These are phyloP conservation scores for Rachycentron canadum DNA, from an alignment of 2,797 vertebrate species.

Conservation along the genomic window DNA sequence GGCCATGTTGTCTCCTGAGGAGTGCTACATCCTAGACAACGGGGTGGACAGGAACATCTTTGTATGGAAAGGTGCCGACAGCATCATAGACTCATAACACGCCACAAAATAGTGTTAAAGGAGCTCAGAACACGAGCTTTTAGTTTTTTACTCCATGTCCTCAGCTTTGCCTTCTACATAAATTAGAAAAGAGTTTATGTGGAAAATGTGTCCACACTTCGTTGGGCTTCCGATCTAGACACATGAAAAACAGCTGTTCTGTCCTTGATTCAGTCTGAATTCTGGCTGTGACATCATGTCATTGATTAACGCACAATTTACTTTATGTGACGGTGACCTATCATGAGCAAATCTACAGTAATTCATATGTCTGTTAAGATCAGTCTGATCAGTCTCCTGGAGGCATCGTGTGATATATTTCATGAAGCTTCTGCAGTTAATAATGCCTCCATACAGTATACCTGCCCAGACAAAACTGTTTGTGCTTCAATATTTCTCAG, in stretches of 20 bases:
- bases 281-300: not conserved
- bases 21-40: constrained; percentile 89
- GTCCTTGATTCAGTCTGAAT: not conserved
- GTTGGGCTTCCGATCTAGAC: not conserved
- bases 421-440: not conserved
- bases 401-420: not conserved
- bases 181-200: not conserved
- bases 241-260: not conserved
- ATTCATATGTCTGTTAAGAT: not conserved
- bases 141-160: not conserved
- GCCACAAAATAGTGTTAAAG: not conserved
- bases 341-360: not conserved
- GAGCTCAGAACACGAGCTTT: not conserved
- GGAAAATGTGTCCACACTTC: not conserved
- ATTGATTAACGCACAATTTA: not conserved
- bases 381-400: not conserved
- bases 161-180: not conserved
- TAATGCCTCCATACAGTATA: not conserved
- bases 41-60: constrained; percentile 84
- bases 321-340: not conserved
- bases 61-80: constrained; percentile 86
- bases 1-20: constrained; percentile 79
- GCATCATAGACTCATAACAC: not conserved
- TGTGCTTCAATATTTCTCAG: not conserved
- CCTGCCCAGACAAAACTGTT: not conserved